Conservation (phyloP, 1,140 invertebrate species). For the Drosophila persimilis region DNA sequence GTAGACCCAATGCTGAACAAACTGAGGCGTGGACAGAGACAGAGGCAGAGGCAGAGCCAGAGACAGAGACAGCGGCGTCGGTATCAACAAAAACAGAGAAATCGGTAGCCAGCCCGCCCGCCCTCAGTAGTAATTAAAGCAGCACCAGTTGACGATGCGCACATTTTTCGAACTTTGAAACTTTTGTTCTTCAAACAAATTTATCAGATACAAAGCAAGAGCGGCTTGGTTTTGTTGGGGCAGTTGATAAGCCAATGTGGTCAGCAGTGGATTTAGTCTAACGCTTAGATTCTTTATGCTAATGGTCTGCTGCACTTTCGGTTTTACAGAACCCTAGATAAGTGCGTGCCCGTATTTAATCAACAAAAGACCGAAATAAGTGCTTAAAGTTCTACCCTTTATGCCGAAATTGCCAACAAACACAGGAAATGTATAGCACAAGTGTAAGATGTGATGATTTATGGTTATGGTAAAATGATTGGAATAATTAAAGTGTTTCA, state of each 20-base stretch:
- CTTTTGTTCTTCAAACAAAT: constrained; percentile 57
- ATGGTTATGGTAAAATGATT: constrained; percentile 51
- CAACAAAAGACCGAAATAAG: no score
- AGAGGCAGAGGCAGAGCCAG: no score
- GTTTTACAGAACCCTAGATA: no score
- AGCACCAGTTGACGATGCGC: constrained; percentile 48
- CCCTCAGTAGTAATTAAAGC: constrained; percentile 30
- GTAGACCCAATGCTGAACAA: background rate
- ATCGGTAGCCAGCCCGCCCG: constrained; percentile 15
- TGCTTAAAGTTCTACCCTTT: background rate
- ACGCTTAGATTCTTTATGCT: no score
- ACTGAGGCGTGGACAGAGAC: background rate
- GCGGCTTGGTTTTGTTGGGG: constrained; percentile 21
- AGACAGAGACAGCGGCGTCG: no score
- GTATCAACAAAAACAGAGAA: constrained; percentile 16
- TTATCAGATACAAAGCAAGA: constrained; percentile 68
- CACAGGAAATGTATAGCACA: constrained; percentile 63
- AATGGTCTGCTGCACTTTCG: no score
- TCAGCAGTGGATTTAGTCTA: background rate
- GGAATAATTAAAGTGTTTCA: constrained; percentile 56
- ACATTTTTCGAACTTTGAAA: constrained; percentile 63
- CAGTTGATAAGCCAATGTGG: constrained; percentile 35
- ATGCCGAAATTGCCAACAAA: background rate
- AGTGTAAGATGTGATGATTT: constrained; percentile 61
- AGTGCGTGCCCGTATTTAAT: no score